Conservation (phyloP, 1,140 invertebrate genomes). For the Ptiloglossa arizonensis region DNA sequence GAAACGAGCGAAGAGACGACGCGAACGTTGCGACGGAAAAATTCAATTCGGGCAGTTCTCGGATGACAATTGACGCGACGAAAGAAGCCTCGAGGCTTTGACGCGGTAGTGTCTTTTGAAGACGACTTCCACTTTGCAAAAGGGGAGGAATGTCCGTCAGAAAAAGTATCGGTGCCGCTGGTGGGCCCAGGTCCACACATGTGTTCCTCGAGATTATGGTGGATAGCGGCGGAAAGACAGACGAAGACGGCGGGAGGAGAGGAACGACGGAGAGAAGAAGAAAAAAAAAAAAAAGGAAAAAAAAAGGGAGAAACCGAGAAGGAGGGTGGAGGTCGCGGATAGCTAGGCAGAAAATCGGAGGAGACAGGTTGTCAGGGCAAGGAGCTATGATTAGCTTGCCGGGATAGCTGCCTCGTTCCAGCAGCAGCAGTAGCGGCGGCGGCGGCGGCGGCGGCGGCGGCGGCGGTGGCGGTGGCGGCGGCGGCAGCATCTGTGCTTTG, state of each 20-base stretch:
- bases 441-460: no score
- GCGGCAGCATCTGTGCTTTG: constrained; percentile 70
- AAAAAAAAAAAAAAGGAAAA: constrained; percentile 1
- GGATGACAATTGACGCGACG: background rate
- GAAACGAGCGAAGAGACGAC: background rate
- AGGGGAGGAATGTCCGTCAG: constrained; percentile 44
- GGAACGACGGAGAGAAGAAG: background rate
- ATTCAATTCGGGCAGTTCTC: background rate
- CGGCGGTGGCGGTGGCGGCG: no score
- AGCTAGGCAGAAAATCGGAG: constrained; percentile 80
- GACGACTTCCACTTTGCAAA: constrained; percentile 40
- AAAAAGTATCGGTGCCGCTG: constrained; percentile 59
- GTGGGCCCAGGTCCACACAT: constrained; percentile 45
- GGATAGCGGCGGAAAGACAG: constrained; percentile 23
- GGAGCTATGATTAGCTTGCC: constrained; percentile 80
- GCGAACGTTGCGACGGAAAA: background rate
- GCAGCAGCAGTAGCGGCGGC: no score
- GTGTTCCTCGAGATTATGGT: constrained; percentile 52
- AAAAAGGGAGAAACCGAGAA: constrained; percentile 8
- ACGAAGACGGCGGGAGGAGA: background rate
- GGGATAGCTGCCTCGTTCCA: constrained; percentile 54
- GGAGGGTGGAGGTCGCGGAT: constrained; percentile 64
- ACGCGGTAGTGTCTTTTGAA: constrained; percentile 31
- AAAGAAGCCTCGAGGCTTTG: background rate
- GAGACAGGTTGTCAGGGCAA: constrained; percentile 81